Base-by-base conservation (phyloP, 2,113 vertebrate species). In the Ancistrus triradiatus region DNA sequence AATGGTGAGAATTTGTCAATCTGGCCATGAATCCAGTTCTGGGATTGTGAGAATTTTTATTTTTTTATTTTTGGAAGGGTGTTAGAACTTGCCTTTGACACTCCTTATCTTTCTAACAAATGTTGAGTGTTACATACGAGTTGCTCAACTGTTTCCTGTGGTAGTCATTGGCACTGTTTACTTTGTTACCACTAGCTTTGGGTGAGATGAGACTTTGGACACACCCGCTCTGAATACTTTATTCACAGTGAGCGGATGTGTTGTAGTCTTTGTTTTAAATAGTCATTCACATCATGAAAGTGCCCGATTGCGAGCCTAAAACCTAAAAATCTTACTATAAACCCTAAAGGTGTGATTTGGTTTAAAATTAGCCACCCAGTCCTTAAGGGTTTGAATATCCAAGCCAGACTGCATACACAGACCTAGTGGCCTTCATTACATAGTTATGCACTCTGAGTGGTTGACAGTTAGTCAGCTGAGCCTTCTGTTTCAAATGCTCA, bases 401-500 rank as follows among this genome's bases (percentile, higher is more conserved):
- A n/a, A n/a, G n/a, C n/a, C n/a, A n/a, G n/a, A n/a, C n/a, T n/a
- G n/a, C n/a, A n/a, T n/a, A n/a, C n/a, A n/a, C n/a, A n/a, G n/a
- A n/a, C n/a, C n/a, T n/a, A n/a, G n/a, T n/a, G n/a, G n/a, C n/a
- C n/a, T n/a, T n/a, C n/a, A n/a, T n/a, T n/a, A n/a, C n/a, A n/a
- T n/a, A n/a, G n/a, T n/a, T n/a, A n/a, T n/a, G n/a, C n/a, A n/a
- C n/a, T n/a, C n/a, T n/a, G n/a, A 48, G 7, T 52, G 14, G 25
- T 6, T n/a, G n/a, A n/a, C n/a, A n/a, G 25, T 52, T 52, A 31
- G 46, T 48, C 27, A 52, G 50, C 50, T 52, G 27, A 17, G n/a
- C n/a, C n/a, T n/a, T n/a, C n/a, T 27, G 18, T 21, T 24, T 19
- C 5, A 9, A 48, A 48, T 21, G 21, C 27, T 33, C 50, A 33